Evolutionary conservation across 2,888 invertebrate genomes (phyloP).

Genomic region (Rosalia funebris): DNA sequence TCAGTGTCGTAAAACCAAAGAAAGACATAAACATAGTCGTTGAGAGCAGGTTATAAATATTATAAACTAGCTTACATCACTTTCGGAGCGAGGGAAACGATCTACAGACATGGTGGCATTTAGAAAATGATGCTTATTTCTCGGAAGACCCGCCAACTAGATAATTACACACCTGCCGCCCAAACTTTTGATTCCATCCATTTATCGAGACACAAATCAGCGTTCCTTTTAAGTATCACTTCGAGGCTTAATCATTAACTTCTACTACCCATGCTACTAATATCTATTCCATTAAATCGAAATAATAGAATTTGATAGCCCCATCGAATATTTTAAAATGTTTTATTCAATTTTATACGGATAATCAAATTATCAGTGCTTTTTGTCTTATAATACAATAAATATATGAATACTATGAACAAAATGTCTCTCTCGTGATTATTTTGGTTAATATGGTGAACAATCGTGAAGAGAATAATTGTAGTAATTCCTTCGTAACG

Average conservation of each 20-base stretch:
- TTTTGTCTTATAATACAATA: no score
- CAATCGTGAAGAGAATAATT: no score
- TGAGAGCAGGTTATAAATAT: constrained; percentile 15
- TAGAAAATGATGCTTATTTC: constrained; percentile 25
- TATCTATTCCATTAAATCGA: neutral
- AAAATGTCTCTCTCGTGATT: no score
- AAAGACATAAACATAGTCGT: constrained; percentile 13
- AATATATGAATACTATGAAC: no score
- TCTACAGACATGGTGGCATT: constrained; percentile 22
- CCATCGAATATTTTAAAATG: no score
- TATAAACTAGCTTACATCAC: constrained; percentile 17
- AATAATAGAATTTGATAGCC: neutral
- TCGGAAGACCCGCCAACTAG: constrained; percentile 27
- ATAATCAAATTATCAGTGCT: no score
- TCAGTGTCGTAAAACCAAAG: constrained; percentile 14
- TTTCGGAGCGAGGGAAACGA: constrained; percentile 16
- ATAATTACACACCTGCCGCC: constrained; percentile 29
- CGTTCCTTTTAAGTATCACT: neutral
- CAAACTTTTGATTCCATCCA: neutral
- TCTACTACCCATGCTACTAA: no score
- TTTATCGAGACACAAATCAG: neutral
- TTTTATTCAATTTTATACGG: no score
- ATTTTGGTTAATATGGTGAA: no score
- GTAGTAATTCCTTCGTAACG: no score
- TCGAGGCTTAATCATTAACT: neutral